Conservation (phyloP, 2,888 invertebrate species). For the Rhabditoides inermis region DNA sequence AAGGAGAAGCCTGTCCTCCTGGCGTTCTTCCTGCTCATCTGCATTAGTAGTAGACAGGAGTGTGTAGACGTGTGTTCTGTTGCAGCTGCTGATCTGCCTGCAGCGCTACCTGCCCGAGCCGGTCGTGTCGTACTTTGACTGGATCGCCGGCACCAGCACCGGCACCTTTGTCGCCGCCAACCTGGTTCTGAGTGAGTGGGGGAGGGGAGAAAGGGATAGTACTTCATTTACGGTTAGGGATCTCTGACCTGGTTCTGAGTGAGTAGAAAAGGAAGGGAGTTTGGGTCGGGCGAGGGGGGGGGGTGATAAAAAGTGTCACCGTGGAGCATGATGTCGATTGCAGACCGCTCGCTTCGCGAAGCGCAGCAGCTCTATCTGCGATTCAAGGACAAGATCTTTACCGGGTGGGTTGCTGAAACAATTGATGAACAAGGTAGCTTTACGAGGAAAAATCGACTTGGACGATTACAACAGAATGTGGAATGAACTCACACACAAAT, state of each 20-base stretch:
- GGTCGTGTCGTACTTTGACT: slow-evolving; percentile 69
- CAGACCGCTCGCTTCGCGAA: slow-evolving; percentile 60
- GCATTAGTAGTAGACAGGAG: background rate
- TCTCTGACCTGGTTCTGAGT: background rate
- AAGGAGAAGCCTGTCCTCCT: too few species aligned
- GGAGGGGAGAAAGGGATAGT: background rate
- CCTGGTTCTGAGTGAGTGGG: slow-evolving; percentile 62
- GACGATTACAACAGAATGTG: too few species aligned
- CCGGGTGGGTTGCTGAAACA: too few species aligned
- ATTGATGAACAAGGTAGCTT: too few species aligned
- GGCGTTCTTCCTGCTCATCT: background rate
- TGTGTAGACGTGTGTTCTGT: too few species aligned
- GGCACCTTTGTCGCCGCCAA: slow-evolving; percentile 84
- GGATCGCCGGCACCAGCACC: slow-evolving; percentile 80
- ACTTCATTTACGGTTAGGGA: background rate
- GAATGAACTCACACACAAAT: too few species aligned
- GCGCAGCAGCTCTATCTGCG: slow-evolving; percentile 82
- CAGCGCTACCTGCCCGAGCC: slow-evolving; percentile 39
- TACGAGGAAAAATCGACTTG: too few species aligned
- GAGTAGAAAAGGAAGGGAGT: background rate
- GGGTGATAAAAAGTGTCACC: background rate
- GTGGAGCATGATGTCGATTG: slow-evolving; percentile 1
- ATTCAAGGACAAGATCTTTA: slow-evolving; percentile 85
- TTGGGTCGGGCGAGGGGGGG: background rate
- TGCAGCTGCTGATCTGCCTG: slow-evolving; percentile 35